Conservation (phyloP, 1,140 invertebrate genomes). For the Musca domestica region DNA sequence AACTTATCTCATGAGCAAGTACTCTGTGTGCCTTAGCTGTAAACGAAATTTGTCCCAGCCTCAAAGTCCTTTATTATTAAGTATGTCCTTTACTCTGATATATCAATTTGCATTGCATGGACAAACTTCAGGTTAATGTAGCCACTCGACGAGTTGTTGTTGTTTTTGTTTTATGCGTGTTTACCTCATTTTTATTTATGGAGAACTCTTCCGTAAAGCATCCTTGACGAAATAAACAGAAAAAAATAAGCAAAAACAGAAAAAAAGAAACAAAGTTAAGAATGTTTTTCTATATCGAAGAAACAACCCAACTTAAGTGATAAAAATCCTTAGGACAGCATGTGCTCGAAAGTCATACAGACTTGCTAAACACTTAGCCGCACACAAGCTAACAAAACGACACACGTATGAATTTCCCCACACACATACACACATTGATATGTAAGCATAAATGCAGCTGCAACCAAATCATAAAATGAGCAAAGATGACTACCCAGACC, state of each 20-base stretch:
- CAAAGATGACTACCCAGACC: background rate
- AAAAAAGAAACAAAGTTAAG: background rate
- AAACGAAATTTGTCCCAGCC: too few species aligned
- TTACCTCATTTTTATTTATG: slow-evolving; percentile 1
- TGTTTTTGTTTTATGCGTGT: background rate
- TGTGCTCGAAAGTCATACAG: background rate
- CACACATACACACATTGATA: background rate
- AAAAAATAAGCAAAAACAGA: background rate
- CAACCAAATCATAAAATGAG: background rate
- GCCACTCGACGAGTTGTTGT: background rate
- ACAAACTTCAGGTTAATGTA: background rate
- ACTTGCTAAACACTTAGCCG: background rate
- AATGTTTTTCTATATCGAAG: too few species aligned
- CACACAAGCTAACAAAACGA: too few species aligned
- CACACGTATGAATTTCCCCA: background rate
- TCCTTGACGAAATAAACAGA: background rate
- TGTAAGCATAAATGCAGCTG: background rate
- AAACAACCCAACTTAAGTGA: background rate
- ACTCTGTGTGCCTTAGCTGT: too few species aligned
- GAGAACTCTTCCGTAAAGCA: background rate
- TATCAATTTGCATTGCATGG: background rate
- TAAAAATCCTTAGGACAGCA: background rate
- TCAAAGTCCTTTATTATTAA: background rate
- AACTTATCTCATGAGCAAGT: too few species aligned
- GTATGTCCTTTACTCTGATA: slow-evolving; percentile 2